Base-by-base conservation (phyloP, 53 echinoderm and acorn worm species). In the Temnopleurus reevesii region DNA sequence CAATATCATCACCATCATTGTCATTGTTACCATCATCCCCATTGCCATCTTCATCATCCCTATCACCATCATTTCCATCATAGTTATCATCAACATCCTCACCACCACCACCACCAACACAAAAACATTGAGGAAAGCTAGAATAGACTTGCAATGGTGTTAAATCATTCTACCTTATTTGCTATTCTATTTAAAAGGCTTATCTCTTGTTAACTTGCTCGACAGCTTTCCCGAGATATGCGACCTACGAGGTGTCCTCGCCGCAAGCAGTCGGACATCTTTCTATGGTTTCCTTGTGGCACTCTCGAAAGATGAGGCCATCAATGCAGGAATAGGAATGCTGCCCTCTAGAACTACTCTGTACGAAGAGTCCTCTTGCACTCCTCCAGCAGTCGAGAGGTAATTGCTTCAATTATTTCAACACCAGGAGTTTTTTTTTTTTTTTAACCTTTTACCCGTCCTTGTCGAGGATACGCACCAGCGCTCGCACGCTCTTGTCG, bases 241-340 rank as follows among this genome's bases (percentile, higher is more conserved):
- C 9, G 90, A 91, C 57, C 76, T 97, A 17, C 46, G 61, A 25
- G 91, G 89, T 8, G 81, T 95, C 25, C 71, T 95, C 28, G 81
- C 57, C 45, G 79, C 83, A 12, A 90, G 93, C 59, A 86, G 53
- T 34, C 84, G 98, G 38, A 95, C 93, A 13, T 94, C 98, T 12
- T 97, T 94, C 83, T 97, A 97, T 46, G 98, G 98, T 2, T 97
- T 97, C 34, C 83, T 97, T 29, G 95, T 95, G 51, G 93, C 94
- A 5, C 87, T 97, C 3, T 92, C 95, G 5, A 97, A 94, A 81
- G 92, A 91, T 51, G 93, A 94, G 36, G 77, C 47, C 5, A 86
- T 97, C 28, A 95, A 94, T 60, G 81, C 44, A 8, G 93, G 92
- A 35, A 91, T 97, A 23, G 89, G 92, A 8, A 89, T 86, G 59